Evolutionary conservation across 2,888 invertebrate genomes (phyloP), one percentile per base, ranked within the genome.

Genomic region (Esperia sulphurella): DNA sequence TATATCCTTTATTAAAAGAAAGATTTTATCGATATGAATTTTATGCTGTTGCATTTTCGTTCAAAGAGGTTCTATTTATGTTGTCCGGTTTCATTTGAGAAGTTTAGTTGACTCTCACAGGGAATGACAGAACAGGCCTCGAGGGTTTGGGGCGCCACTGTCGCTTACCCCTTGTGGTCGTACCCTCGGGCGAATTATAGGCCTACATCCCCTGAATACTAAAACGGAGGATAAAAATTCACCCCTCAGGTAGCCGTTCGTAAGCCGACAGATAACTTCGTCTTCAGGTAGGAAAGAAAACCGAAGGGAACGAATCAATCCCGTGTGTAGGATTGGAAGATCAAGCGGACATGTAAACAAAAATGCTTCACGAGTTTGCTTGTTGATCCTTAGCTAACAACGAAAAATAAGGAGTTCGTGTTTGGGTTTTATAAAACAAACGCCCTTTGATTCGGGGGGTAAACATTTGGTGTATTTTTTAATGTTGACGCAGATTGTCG

Each of bases 201-300:
- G 75, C 75, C 73, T 72, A 76, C 83, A 68, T 54, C 71, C 66
- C 68, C 70, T 75, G 86, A 85, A 85, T 86, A 86, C 83, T 83
- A 86, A 86, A 72, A 70, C 63, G 75, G 65, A 57, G 75, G 74
- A 81, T 81, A 84, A 82, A 84, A 82, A 78, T 81, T 77, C 79
- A 75, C 78, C 79, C 79, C 74, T 75, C 75, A 82, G 83, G 82
- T 84, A 83, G 76, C 75, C 75, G 65, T 69, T 67, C 63, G 71
- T 84, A 85, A 84, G 83, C 79, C 77, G 81, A 80, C 80, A 79
- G 81, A 81, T 79, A 82, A 77, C 66, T 79, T 75, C 57, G 70
- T 68, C 67, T 71, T 68, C 62, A 71, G 71, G 71, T 75, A 70
- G 65, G 75, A 66, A 72, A 67, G 68, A 77, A 76, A 80, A 76